A percentile compares a stretch with the other conserved stretches of the same genome.
Conservation (phyloP, 2,888 invertebrate genomes). For the Stomorhina lunata region DNA sequence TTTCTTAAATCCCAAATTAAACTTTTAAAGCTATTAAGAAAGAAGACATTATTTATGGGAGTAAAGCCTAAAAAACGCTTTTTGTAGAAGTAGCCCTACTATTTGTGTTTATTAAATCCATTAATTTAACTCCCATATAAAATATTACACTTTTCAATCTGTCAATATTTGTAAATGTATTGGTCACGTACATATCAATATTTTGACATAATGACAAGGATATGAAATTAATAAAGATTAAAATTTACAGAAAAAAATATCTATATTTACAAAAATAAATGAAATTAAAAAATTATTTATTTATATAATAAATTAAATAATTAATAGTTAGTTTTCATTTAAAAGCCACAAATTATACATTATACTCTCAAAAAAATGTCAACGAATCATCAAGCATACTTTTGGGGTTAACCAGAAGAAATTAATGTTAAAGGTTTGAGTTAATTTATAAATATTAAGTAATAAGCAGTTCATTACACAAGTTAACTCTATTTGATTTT, state of each 20-base stretch:
- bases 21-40: too few relatives aligned
- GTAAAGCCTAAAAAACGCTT: too few relatives aligned
- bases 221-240: neutral
- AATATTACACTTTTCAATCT: conserved; percentile 3
- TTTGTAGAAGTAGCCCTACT: too few relatives aligned
- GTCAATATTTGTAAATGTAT: neutral
- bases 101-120: neutral
- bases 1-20: too few relatives aligned
- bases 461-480: too few relatives aligned
- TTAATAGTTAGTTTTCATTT: neutral
- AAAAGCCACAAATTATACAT: neutral
- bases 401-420: too few relatives aligned
- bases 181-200: conserved; percentile 1
- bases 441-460: too few relatives aligned
- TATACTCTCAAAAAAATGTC: too few relatives aligned
- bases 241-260: neutral
- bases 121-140: neutral
- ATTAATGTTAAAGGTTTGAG: too few relatives aligned
- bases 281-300: neutral
- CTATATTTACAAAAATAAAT: neutral
- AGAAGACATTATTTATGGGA: too few relatives aligned
- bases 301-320: neutral
- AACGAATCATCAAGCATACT: too few relatives aligned
- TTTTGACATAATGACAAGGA: conserved; percentile 31
- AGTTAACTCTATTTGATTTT: too few relatives aligned